Conservation (phyloP, 2,797 vertebrate genomes). For the Chromobotia macracanthus region DNA sequence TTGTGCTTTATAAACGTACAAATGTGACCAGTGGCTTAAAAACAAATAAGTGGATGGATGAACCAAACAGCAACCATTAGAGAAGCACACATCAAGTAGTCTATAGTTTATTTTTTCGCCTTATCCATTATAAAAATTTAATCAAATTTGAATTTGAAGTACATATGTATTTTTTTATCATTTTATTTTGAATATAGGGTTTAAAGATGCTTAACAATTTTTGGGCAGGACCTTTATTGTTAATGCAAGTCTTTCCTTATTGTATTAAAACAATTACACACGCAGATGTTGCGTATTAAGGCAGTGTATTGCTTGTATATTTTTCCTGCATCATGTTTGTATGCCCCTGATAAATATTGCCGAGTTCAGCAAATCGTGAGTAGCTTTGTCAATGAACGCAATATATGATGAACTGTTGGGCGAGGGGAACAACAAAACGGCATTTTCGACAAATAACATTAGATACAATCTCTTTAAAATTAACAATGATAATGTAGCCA, state of each 20-base stretch:
- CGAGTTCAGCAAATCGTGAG: conserved; percentile 47
- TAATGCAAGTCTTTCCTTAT: background rate
- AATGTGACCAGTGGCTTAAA: background rate
- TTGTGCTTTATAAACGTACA: background rate
- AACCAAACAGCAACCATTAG: background rate
- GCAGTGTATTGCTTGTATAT: background rate
- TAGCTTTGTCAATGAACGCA: conserved; percentile 67
- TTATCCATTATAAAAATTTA: background rate
- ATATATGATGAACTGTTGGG: conserved; percentile 62
- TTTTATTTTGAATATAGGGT: background rate
- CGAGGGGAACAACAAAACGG: conserved; percentile 63
- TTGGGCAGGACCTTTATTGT: background rate
- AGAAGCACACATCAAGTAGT: background rate
- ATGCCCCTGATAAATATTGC: conserved; percentile 29
- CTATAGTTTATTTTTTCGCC: background rate
- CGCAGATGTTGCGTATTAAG: background rate
- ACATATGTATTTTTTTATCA: background rate
- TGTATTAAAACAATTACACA: conserved; percentile 22
- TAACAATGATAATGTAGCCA: conserved; percentile 66
- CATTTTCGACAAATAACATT: conserved; percentile 67
- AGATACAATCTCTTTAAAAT: conserved; percentile 67
- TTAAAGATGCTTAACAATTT: background rate
- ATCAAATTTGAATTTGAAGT: no score
- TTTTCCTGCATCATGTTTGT: conserved; percentile 8
- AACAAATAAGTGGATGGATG: background rate